Evolutionary conservation across 2,888 invertebrate genomes (phyloP).

Genomic region (Argyresthia albistria): DNA sequence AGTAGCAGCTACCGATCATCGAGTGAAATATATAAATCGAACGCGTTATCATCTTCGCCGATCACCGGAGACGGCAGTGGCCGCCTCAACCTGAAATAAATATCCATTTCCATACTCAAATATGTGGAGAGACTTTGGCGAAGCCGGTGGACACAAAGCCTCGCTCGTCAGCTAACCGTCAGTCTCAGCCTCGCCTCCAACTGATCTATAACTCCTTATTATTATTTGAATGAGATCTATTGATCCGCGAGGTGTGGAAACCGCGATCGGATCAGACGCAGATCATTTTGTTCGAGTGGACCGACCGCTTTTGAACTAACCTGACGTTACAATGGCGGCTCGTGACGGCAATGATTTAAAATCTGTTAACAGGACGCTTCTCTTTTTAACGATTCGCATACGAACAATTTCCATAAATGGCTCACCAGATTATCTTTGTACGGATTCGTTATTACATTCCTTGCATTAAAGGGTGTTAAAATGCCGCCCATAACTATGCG

Average conservation of each 20-base stretch:
- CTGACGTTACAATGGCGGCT: conserved; percentile 67
- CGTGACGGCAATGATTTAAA: conserved; percentile 72
- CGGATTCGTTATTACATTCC: conserved; percentile 29
- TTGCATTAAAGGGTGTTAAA: too few relatives aligned
- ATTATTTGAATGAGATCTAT: conserved; percentile 72
- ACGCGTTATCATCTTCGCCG: conserved; percentile 59
- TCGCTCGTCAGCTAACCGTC: conserved; percentile 23
- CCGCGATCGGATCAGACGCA: conserved; percentile 52
- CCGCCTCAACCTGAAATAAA: conserved; percentile 56
- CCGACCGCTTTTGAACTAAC: conserved; percentile 69
- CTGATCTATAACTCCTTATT: conserved; percentile 71
- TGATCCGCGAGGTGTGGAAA: conserved; percentile 67
- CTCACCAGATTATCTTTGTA: conserved; percentile 48
- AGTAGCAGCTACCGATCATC: conserved; percentile 62
- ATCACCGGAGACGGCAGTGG: conserved; percentile 54
- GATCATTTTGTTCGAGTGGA: conserved; percentile 70
- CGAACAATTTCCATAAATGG: conserved; percentile 71
- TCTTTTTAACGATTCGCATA: conserved; percentile 72
- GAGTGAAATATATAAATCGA: conserved; percentile 68
- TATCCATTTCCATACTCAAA: conserved; percentile 67
- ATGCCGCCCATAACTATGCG: too few relatives aligned
- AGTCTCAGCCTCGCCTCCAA: conserved; percentile 17
- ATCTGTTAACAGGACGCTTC: conserved; percentile 71
- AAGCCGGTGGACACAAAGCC: conserved; percentile 29
- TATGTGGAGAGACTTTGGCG: conserved; percentile 25